These are phyloP conservation scores for Andrena trimmerana DNA, from an alignment of 2,888 invertebrate species.

Conservation along the genomic window DNA sequence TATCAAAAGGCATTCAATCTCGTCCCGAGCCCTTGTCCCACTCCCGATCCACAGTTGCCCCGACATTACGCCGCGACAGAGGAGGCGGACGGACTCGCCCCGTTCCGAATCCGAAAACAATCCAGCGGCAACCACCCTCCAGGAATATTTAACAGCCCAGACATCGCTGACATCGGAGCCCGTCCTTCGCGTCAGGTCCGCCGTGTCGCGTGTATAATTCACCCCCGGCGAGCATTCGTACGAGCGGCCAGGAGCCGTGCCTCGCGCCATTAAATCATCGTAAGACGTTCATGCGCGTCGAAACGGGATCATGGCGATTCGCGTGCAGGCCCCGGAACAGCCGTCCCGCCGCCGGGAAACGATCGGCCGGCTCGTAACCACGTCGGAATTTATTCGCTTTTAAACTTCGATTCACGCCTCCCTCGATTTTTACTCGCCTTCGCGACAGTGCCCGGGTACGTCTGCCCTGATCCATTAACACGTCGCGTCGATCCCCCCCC, in stretches of 20 bases:
- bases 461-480: no score
- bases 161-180: no score
- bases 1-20: not conserved
- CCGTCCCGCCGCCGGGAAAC: conserved; percentile 26
- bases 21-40: not conserved
- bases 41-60: no score
- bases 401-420: conserved; percentile 50
- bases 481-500: no score
- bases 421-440: not conserved
- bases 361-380: conserved; percentile 48
- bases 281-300: conserved; percentile 62
- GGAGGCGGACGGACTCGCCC: no score
- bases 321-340: conserved; percentile 30
- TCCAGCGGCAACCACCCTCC: no score
- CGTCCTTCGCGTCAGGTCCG: not conserved
- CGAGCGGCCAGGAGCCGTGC: conserved; percentile 38
- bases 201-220: conserved; percentile 49
- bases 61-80: no score
- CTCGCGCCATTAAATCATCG: conserved; percentile 67
- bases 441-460: not conserved
- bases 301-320: conserved; percentile 44
- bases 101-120: no score
- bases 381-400: conserved; percentile 53
- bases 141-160: no score
- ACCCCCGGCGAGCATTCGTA: conserved; percentile 33